Percentiles rank a stretch among this genome's conserved stretches.
Evolutionary conservation across 2,888 invertebrate species (phyloP).

Genomic region (Thereva unica): DNA sequence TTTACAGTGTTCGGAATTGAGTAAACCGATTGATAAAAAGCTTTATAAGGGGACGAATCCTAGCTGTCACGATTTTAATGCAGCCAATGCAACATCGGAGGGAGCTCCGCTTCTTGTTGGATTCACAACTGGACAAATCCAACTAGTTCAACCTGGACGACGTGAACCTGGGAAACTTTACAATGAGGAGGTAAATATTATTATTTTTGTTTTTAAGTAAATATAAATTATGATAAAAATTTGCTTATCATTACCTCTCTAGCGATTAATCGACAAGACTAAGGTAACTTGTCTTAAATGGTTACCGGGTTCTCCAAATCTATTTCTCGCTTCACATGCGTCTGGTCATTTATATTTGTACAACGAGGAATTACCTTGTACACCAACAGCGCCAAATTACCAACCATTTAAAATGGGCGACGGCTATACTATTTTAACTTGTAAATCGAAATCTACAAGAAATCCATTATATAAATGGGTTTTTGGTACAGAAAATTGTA

Average conservation of each 20-base stretch:
- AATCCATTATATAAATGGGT: constrained; percentile 95
- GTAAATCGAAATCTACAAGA: constrained; percentile 93
- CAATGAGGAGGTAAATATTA: constrained; percentile 85
- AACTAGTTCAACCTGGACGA: constrained; percentile 94
- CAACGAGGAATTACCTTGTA: constrained; percentile 92
- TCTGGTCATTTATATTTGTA: constrained; percentile 98
- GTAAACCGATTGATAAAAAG: constrained; percentile 96
- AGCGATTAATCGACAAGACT: constrained; percentile 59
- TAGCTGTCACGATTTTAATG: constrained; percentile 98
- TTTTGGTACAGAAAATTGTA: constrained; percentile 77
- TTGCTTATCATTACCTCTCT: constrained; percentile 34
- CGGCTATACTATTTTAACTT: constrained; percentile 91
- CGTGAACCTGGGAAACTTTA: constrained; percentile 95
- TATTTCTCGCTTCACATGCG: constrained; percentile 92
- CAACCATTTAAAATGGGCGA: constrained; percentile 95
- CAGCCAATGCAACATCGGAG: constrained; percentile 76
- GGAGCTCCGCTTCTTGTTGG: constrained; percentile 92
- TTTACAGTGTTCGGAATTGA: constrained; percentile 86
- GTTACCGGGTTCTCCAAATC: constrained; percentile 92
- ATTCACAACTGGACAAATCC: constrained; percentile 97
- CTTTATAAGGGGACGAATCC: constrained; percentile 99
- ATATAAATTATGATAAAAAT: neutral
- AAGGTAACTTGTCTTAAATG: constrained; percentile 92
- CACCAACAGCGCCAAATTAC: constrained; percentile 88
- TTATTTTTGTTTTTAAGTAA: neutral